Evolutionary conservation across 2,888 invertebrate genomes (phyloP), one percentile per base, ranked within the genome.

Genomic region (Muscina levida): DNA sequence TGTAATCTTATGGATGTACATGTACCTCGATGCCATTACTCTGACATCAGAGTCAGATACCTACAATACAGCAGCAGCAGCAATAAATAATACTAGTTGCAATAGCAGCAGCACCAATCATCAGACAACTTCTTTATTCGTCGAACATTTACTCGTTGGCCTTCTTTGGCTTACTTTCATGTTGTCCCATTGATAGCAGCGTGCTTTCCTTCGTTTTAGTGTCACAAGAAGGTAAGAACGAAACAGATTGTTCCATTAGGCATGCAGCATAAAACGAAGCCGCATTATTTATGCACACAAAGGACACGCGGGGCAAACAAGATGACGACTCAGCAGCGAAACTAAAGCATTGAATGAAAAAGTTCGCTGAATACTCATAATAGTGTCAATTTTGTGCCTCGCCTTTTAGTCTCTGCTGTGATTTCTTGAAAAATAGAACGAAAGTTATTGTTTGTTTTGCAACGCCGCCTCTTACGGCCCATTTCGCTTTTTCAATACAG

Each of bases 141-240:
- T 13, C 24, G 22, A 22, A 53, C 19, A 31, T 31, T 31, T 8
- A 53, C 24, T 24, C 24, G 13, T 1, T 46, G n/a, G 19, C 53
- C 22, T 24, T 22, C 4, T 22, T 31, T 17, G 2, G 1, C n/a
- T 4, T 3, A 6, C 17, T 48, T 48, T 48, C 10, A 15, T 8
- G 48, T 48, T 48, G 19, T 53, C 24, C 15, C 13, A 10, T 24
- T 53, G n/a, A n/a, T n/a, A n/a, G n/a, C n/a, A n/a, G n/a, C n/a
- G 22, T 31, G 31, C 31, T 8, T 31, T 8, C 31, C 53, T 5
- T 2, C 13, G 53, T 24, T 24, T 53, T 13, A 3, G 24, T 53
- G 53, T 53, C 53, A 53, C 24, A 53, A 53, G n/a, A n/a, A n/a
- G 53, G 53, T 53, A 53, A 51, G 17, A 51, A 1, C 24, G 53